Evolutionary conservation across 2,797 vertebrate genomes (phyloP).

Genomic region (Crenichthys baileyi): DNA sequence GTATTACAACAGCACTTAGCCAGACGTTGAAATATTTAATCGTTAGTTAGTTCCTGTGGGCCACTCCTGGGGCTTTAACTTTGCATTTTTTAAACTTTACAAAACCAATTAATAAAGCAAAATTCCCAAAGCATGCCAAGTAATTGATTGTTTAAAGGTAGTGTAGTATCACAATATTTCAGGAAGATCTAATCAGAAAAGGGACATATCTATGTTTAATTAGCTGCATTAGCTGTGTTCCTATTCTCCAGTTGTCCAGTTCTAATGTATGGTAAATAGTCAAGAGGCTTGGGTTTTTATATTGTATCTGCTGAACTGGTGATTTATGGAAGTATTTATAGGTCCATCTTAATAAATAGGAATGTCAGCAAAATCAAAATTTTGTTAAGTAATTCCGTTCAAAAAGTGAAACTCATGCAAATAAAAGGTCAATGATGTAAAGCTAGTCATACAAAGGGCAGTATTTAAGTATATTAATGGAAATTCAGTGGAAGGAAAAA

Average conservation of each 20-base stretch:
- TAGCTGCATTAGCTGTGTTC: background rate
- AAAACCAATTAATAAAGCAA: background rate
- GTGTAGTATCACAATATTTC: background rate
- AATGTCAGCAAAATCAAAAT: background rate
- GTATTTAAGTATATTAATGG: background rate
- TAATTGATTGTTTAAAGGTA: background rate
- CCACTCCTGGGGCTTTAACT: conserved; percentile 34
- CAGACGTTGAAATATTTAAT: conserved; percentile 74
- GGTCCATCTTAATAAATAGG: conserved; percentile 1
- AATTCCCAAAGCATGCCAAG: background rate
- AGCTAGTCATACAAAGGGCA: background rate
- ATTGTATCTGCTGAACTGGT: background rate
- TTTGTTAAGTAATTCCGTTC: background rate
- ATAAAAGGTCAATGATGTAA: background rate
- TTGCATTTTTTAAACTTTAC: background rate
- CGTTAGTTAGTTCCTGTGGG: conserved; percentile 56
- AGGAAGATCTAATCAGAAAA: background rate
- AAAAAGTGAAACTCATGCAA: too few species aligned
- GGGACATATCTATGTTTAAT: background rate
- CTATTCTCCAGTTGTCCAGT: background rate
- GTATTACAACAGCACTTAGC: conserved; percentile 67
- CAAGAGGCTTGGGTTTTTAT: background rate
- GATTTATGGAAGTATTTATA: background rate
- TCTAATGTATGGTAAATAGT: background rate
- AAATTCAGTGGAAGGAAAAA: background rate